These are phyloP conservation scores for Anthoscopus minutus DNA, from an alignment of 2,113 vertebrate species.

Conservation along the genomic window DNA sequence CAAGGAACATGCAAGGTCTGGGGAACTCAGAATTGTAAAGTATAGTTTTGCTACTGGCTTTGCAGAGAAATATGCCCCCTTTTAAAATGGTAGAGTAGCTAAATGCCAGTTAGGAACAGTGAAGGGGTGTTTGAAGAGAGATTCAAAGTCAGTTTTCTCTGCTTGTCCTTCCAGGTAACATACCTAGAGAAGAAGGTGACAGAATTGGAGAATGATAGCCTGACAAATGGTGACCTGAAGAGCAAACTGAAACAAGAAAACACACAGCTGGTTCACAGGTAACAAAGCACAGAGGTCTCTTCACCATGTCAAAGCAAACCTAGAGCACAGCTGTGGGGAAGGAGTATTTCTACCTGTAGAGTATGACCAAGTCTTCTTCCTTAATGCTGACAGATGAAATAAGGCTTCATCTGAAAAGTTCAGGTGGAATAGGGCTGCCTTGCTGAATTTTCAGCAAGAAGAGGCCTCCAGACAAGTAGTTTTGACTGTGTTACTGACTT, in stretches of 20 bases:
- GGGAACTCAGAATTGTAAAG: background rate
- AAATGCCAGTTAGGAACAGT: background rate
- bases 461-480: background rate
- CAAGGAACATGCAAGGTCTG: background rate
- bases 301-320: background rate
- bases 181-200: slow-evolving; percentile 92
- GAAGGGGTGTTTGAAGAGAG: background rate
- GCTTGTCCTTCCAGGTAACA: slow-evolving; percentile 74
- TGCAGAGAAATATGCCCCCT: background rate
- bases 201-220: slow-evolving; percentile 88
- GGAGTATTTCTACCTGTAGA: background rate
- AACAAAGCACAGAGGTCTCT: background rate
- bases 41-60: background rate
- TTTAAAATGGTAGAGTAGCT: background rate
- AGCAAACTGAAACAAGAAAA: slow-evolving; percentile 94
- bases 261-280: slow-evolving; percentile 94
- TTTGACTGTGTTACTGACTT: background rate
- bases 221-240: slow-evolving; percentile 86
- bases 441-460: background rate
- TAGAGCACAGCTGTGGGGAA: background rate
- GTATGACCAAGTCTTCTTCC: background rate
- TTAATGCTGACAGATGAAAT: background rate
- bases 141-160: background rate
- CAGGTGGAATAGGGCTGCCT: background rate
- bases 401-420: background rate